A percentile compares a stretch with the other conserved stretches of the same genome.
phyloP scores from a whole-genome alignment of 30 jellyfish, hydroid and myxozoan species.

The Turritopsis dohrnii region DNA sequence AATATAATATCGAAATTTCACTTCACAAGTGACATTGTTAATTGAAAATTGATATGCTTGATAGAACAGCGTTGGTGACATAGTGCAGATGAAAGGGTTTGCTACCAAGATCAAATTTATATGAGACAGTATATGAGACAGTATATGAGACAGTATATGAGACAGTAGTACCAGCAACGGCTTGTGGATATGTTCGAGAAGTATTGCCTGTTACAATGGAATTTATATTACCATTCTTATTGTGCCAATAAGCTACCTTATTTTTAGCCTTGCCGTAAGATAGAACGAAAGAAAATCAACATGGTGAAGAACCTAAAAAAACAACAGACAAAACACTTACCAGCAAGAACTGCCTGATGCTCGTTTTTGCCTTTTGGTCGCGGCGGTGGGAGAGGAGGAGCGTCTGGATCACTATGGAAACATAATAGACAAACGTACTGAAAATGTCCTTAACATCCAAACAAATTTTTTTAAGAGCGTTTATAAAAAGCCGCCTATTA shows the following conservation, averaged over 20 bases:
- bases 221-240: slow-evolving; percentile 22
- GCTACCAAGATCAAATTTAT: slow-evolving; percentile 38
- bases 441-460: background rate
- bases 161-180: slow-evolving; percentile 80
- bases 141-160: background rate
- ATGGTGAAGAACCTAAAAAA: too few relatives aligned
- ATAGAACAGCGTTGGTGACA: slow-evolving; percentile 33
- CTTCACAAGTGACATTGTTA: too few relatives aligned
- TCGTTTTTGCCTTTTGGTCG: slow-evolving; percentile 53
- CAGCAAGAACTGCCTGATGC: background rate
- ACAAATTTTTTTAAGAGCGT: too few relatives aligned
- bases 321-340: background rate
- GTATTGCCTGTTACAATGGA: slow-evolving; percentile 53
- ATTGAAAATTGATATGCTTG: too few relatives aligned
- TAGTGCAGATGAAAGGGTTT: slow-evolving; percentile 43
- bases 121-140: background rate
- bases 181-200: slow-evolving; percentile 90
- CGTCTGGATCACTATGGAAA: slow-evolving; percentile 43
- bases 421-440: background rate
- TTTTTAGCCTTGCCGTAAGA: slow-evolving; percentile 64
- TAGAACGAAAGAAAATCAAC: too few relatives aligned
- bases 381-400: slow-evolving; percentile 85
- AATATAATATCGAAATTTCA: too few relatives aligned
- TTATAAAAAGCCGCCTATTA: background rate
- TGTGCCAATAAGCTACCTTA: slow-evolving; percentile 41